Conservation (phyloP, 2,113 vertebrate species). For the Phaethornis superciliosus region DNA sequence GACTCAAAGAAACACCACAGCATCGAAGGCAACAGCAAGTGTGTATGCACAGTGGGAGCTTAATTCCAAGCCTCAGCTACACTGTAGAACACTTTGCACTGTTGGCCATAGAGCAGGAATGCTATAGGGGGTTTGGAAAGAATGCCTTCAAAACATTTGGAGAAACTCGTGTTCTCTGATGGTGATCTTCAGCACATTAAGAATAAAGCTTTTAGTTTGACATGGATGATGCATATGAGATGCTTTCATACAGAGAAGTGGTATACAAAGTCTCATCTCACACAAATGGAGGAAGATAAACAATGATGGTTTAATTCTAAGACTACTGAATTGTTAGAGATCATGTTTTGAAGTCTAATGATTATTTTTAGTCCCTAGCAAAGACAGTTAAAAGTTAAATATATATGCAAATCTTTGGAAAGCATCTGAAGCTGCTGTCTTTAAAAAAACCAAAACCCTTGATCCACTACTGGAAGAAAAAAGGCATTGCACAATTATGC, state of each 20-base stretch:
- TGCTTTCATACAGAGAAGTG: background rate
- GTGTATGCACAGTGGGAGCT: accelerated
- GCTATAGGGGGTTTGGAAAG: background rate
- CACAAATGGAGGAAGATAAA: background rate
- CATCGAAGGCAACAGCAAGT: background rate
- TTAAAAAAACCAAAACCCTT: background rate
- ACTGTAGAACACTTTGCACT: background rate
- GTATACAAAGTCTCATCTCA: background rate
- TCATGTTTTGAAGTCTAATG: background rate
- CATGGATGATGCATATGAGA: background rate
- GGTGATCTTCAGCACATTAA: background rate
- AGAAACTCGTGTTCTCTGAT: background rate
- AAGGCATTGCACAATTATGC: background rate
- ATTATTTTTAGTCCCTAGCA: background rate
- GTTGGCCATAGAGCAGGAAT: background rate
- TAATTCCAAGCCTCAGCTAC: background rate
- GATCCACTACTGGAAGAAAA: background rate
- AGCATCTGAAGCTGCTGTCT: background rate
- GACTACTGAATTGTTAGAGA: background rate
- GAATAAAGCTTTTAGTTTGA: background rate
- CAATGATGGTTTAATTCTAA: background rate
- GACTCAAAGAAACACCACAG: background rate
- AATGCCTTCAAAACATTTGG: background rate
- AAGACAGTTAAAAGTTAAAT: background rate
- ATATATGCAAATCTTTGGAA: background rate